phyloP scores from a whole-genome alignment of 2,113 vertebrate genomes.

The Apistogramma diplotaenia region DNA sequence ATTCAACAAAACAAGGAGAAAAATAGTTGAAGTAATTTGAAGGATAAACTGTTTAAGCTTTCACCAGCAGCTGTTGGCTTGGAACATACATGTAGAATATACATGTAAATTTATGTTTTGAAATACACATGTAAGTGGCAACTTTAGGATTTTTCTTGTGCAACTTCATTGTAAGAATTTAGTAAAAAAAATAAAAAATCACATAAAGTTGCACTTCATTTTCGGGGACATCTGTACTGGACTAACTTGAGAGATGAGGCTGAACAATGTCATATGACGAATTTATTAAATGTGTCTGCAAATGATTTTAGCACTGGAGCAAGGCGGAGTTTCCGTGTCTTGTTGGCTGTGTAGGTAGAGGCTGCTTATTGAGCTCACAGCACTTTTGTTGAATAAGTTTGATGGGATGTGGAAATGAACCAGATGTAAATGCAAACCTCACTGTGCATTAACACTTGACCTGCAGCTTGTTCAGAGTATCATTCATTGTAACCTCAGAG shows the following conservation, averaged over 20 bases:
- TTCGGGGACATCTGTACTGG: background rate
- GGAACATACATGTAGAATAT: background rate
- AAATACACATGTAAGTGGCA: background rate
- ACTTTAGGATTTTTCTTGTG: background rate
- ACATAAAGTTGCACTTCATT: background rate
- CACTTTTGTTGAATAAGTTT: slow-evolving; percentile 11
- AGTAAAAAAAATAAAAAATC: background rate
- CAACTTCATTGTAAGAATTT: background rate
- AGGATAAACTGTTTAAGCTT: background rate
- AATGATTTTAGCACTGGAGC: background rate
- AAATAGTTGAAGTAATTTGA: background rate
- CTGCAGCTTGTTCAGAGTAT: background rate
- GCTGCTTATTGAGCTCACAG: background rate
- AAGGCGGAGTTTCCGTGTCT: background rate
- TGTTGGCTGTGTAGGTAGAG: background rate
- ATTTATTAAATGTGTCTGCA: background rate
- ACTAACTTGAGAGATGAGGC: background rate
- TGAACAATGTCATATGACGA: background rate
- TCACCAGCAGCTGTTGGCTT: background rate
- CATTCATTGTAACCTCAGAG: background rate
- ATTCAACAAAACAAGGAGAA: background rate
- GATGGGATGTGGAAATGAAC: background rate
- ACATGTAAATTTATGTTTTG: background rate
- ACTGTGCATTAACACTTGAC: background rate
- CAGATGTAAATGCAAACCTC: background rate